A percentile compares a stretch with the other conserved stretches of the same genome.
Conservation (phyloP, 2,888 invertebrate genomes). For the Lycia hirtaria region DNA sequence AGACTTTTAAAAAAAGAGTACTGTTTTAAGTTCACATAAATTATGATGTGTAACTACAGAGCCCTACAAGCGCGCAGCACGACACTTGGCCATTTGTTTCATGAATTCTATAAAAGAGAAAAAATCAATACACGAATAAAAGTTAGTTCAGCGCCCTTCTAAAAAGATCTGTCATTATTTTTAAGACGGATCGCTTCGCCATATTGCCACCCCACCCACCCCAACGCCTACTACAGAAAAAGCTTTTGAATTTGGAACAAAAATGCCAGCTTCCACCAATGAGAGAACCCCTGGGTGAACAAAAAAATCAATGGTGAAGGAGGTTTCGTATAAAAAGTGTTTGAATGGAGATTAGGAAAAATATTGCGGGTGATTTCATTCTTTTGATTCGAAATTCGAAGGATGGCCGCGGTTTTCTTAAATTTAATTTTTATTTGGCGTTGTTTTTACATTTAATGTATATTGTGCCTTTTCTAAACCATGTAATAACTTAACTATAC, state of each 20-base stretch:
- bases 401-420: background rate
- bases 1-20: too few relatives aligned
- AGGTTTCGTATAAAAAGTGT: constrained; percentile 50
- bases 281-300: constrained; percentile 56
- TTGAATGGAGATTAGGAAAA: constrained; percentile 33
- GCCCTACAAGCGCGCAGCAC: too few relatives aligned
- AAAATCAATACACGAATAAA: constrained; percentile 22
- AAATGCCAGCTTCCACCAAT: constrained; percentile 73
- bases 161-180: constrained; percentile 54
- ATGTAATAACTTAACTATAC: too few relatives aligned
- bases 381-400: background rate
- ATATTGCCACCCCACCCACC: constrained; percentile 61
- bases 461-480: too few relatives aligned
- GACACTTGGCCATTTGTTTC: background rate
- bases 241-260: constrained; percentile 80
- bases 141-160: constrained; percentile 32
- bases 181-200: constrained; percentile 64
- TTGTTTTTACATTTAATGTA: too few relatives aligned
- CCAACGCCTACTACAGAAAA: constrained; percentile 79
- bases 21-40: too few relatives aligned
- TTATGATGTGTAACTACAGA: too few relatives aligned
- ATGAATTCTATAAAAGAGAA: background rate
- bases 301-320: constrained; percentile 73
- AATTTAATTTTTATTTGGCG: background rate
- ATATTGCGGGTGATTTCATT: background rate